These are phyloP conservation scores for Colaptes auratus DNA, from an alignment of 2,113 vertebrate species.

Conservation along the genomic window DNA sequence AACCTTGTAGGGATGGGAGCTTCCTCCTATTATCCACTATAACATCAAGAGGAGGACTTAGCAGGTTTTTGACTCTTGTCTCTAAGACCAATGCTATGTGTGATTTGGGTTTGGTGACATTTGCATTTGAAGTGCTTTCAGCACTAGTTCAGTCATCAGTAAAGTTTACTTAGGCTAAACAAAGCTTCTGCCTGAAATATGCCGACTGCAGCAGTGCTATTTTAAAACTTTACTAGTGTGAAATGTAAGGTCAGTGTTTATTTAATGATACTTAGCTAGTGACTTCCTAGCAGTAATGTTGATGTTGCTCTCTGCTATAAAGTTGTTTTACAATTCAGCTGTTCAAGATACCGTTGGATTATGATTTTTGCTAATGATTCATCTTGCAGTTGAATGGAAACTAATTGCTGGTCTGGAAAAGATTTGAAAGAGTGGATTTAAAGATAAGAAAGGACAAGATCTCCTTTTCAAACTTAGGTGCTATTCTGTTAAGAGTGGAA, in stretches of 20 bases:
- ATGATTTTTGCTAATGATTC: background rate
- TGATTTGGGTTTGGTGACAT: background rate
- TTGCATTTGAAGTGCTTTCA: constrained; percentile 33
- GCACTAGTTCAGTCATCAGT: background rate
- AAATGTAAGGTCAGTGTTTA: constrained; percentile 15
- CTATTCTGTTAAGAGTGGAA: background rate
- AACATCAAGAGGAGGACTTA: too few species aligned
- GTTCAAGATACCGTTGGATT: background rate
- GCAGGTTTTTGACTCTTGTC: background rate
- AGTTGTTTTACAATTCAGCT: background rate
- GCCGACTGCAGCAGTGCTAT: constrained; percentile 26
- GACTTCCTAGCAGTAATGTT: background rate
- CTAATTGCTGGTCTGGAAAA: background rate
- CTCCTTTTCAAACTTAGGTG: background rate
- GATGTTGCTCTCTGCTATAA: background rate
- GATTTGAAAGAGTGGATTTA: background rate
- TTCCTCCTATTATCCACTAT: background rate
- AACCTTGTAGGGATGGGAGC: background rate
- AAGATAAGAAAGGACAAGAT: background rate
- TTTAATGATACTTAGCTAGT: background rate
- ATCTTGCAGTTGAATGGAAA: background rate
- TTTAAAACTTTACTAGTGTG: constrained; percentile 10
- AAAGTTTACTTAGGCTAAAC: constrained; percentile 40
- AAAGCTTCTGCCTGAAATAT: constrained; percentile 17
- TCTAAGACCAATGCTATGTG: background rate